Base-by-base conservation (phyloP, 2,888 invertebrate species). In the Pammene aurita region DNA sequence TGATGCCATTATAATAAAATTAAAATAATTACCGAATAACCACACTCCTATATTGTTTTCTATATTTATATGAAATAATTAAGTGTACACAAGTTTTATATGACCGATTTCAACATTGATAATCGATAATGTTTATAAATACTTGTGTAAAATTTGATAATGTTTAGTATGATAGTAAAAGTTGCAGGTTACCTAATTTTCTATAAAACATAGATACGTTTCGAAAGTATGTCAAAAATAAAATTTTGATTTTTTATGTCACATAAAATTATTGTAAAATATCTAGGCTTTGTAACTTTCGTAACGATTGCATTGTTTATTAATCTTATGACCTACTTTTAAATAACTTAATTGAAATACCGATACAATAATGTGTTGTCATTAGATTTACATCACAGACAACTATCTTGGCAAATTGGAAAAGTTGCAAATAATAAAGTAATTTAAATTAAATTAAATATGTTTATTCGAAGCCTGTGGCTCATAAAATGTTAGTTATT, bases 11-110 rank as follows among this genome's bases (percentile, higher is more conserved):
- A 70, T 74, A 38, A 54, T 48, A 67, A 63, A 54, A 67, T 68
- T 71, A 74, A 72, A 61, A 75, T 74, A 76, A 71, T 78, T 78
- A 76, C 78, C 76, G 57, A 77, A 71, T 44, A 68, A 71, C 52
- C 63, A 34, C 42, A 34, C 52, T 18, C 60, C 54, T 16, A 50
- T 35, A 18, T 46, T 16, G 62, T 46, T 34, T 16, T 13, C 7
- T 2, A 16, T 57, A 46, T 68, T 65, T 68, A 66, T 67, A 64
- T 67, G 60, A 44, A 35, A 26, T 4, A 60, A 44, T 26, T 52
- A 60, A 55, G 11, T n/a, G 41, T 41, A 54, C 44, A 54, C 42
- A 48, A 46, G 14, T 46, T 69, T 55, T 69, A 69, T 69, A 69
- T 55, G 41, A 48, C 41, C 9, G 2, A n/a, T 69, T 69, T 55